Percentiles rank a stretch among this genome's conserved stretches.
Evolutionary conservation across 2,113 vertebrate genomes (phyloP).

Genomic region (Gorsachius goisagi): DNA sequence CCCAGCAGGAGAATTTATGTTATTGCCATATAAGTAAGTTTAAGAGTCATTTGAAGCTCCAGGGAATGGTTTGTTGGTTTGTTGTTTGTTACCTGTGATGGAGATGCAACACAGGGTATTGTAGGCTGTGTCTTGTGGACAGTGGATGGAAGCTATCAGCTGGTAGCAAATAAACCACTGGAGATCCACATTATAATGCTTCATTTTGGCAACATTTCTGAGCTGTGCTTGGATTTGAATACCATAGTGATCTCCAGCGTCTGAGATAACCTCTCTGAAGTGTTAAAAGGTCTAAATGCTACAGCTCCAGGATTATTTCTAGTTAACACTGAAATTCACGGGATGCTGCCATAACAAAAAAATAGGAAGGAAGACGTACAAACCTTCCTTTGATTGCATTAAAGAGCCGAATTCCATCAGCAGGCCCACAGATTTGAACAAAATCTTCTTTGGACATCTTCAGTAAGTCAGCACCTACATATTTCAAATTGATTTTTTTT

Average conservation of each 20-base stretch:
- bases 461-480: constrained; percentile 88
- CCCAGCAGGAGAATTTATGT: not conserved
- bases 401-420: constrained; percentile 94
- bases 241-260: not conserved
- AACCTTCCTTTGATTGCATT: constrained; percentile 94
- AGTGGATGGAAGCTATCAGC: not conserved
- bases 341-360: not conserved
- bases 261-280: not conserved
- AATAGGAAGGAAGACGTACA: constrained; percentile 45
- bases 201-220: not conserved
- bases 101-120: not conserved
- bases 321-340: not conserved
- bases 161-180: not conserved
- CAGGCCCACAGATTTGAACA: constrained; percentile 93
- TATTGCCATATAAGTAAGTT: not conserved
- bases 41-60: not conserved
- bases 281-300: not conserved
- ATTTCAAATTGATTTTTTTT: constrained; percentile 49
- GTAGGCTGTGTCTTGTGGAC: not conserved
- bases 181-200: not conserved
- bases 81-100: not conserved
- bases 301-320: not conserved
- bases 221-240: not conserved
- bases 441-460: constrained; percentile 93
- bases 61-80: not conserved